Conservation (phyloP, 2,113 vertebrate genomes). For the Brevimyrus niger region DNA sequence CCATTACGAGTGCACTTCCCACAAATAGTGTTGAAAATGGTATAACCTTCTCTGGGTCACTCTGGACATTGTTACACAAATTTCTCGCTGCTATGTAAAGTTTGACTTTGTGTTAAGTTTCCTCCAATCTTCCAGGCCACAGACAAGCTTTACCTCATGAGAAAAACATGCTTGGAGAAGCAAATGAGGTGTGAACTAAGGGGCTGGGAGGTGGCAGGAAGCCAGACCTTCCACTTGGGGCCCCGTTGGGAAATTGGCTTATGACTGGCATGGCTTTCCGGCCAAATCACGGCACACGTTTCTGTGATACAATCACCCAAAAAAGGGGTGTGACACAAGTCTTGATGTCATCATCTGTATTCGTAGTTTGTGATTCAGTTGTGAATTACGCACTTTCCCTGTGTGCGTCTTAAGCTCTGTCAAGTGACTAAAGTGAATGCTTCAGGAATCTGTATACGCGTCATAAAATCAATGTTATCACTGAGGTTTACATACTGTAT, state of each 20-base stretch:
- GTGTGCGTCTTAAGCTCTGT: not conserved
- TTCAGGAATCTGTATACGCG: not conserved
- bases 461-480: not conserved
- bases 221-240: not conserved
- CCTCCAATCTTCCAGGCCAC: not conserved
- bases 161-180: not conserved
- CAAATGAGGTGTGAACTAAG: constrained; percentile 7
- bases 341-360: not conserved
- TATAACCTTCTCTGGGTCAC: not conserved
- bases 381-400: not conserved
- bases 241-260: not conserved
- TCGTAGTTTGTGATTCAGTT: not conserved
- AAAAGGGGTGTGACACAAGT: not conserved
- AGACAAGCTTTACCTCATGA: not conserved
- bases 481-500: not conserved
- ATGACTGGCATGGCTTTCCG: not conserved
- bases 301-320: not conserved
- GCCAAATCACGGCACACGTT: not conserved
- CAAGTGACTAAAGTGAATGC: not conserved
- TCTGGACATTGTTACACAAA: not conserved
- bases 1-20: too few species aligned
- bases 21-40: not conserved
- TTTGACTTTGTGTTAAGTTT: not conserved
- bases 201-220: not conserved
- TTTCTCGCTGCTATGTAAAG: not conserved